phyloP scores from a whole-genome alignment of 2,113 vertebrate genomes.

The Cyanocitta stelleri region DNA sequence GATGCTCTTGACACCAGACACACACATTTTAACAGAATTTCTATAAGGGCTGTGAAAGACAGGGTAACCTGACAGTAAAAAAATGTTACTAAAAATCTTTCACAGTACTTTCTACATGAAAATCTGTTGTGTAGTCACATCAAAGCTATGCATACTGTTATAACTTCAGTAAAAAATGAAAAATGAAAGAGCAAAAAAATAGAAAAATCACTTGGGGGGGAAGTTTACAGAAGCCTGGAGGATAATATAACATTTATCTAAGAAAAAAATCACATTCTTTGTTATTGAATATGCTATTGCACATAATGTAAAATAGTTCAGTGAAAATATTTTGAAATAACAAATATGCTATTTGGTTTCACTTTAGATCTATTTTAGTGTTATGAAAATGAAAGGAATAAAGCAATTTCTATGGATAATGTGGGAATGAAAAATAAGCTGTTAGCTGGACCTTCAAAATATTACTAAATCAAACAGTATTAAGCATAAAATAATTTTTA shows the following conservation, averaged over 20 bases:
- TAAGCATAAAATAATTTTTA: constrained; percentile 19
- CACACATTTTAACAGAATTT: constrained; percentile 19
- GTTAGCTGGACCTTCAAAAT: background rate
- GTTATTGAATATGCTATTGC: background rate
- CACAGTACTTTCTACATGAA: background rate
- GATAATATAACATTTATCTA: constrained; percentile 11
- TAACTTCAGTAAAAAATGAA: background rate
- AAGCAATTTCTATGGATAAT: background rate
- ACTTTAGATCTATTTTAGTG: background rate
- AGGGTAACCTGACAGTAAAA: constrained; percentile 14
- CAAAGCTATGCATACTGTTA: background rate
- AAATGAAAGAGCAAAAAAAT: background rate
- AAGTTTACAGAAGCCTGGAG: background rate
- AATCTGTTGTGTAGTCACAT: background rate
- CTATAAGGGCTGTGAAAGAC: constrained; percentile 10
- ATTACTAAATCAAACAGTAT: background rate
- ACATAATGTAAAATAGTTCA: background rate
- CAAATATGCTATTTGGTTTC: background rate
- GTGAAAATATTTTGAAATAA: constrained; percentile 6
- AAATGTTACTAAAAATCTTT: constrained; percentile 32
- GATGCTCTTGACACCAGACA: constrained; percentile 23
- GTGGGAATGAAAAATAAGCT: background rate
- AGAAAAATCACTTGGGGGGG: background rate
- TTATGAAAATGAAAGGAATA: background rate
- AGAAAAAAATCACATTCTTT: background rate